phyloP scores from a whole-genome alignment of 2,797 vertebrate genomes.

The Mergus octosetaceus region DNA sequence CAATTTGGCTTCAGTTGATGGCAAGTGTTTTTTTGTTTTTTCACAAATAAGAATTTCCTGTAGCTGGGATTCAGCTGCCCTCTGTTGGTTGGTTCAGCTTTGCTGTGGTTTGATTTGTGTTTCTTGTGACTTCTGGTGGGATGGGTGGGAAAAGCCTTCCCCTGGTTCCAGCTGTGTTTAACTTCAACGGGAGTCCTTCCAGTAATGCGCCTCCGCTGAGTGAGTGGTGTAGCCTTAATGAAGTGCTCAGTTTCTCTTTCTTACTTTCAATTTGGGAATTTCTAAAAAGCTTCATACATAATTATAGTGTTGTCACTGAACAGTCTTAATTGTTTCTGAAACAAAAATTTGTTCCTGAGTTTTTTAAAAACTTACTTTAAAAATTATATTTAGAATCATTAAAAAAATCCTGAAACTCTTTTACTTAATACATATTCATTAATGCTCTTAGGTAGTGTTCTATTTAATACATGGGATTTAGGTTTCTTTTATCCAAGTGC shows the following conservation, averaged over 20 bases:
- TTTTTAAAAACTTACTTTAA: background rate
- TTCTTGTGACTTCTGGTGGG: background rate
- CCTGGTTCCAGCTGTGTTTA: background rate
- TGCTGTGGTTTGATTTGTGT: background rate
- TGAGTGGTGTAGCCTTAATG: rapidly evolving
- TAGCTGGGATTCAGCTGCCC: slow-evolving; percentile 22
- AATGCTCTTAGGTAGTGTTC: background rate
- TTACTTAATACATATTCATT: background rate
- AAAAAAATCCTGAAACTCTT: rapidly evolving
- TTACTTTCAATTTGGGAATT: background rate
- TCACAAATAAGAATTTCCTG: background rate
- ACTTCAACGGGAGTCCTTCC: background rate
- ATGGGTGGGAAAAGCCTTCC: background rate
- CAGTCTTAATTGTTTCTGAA: background rate
- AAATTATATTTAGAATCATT: background rate
- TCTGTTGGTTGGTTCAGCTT: slow-evolving; percentile 7
- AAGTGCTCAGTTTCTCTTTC: background rate
- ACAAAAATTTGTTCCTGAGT: rapidly evolving
- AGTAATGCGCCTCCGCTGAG: background rate
- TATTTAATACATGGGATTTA: background rate
- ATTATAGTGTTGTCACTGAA: background rate
- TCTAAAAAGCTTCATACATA: background rate
- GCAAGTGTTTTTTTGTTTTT: background rate
- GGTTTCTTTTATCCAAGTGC: background rate
- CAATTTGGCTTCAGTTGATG: background rate